Base-by-base conservation (phyloP, 1,140 invertebrate genomes). In the Acromyrmex charruanus region DNA sequence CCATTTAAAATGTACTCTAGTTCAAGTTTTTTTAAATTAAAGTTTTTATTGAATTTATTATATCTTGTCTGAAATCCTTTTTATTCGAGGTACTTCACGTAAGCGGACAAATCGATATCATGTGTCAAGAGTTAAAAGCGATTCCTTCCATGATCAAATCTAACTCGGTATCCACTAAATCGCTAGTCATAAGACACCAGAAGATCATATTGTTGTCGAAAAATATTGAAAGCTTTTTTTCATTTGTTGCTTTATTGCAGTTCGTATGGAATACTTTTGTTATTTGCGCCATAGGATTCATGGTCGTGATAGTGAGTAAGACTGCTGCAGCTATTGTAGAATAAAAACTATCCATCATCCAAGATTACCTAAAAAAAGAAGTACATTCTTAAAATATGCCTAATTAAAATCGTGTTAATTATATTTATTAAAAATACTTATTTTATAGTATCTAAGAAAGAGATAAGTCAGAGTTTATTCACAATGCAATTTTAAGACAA, bases 241-340 rank as follows among this genome's bases (percentile, higher is more conserved):
- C 77, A 2, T 75, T 74, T 6, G 72, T 88, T 25, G 77, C 68
- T 16, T 2, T 88, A 9, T 14, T 87, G 21, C 87, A 88, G 53
- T 87, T 90, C 1, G 14, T 87, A 39, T 71, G 82, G 49, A 89
- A 88, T 7, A 88, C 44, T 25, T 21, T 88, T 28, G 82, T 86
- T 35, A 75, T 89, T 9, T 88, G 81, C n/a, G 68, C 66, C 16
- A 16, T 77, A 35, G 44, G 68, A 58, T 88, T 88, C 12, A 68
- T 89, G 35, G 69, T 80, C 9, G 35, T 80, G 4, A 89, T 77
- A 51, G 87, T 89, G 31, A 89, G 86, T 69, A 82, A 82, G n/a
- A 25, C 4, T 68, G 4, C 10, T 44, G 9, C 28, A 49, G 18
- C 49, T 31, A 18, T n/a, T 35, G 0, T n/a, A 80, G 4, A 28